Base-by-base conservation (phyloP, 2,113 vertebrate genomes). In the Pimephales promelas region DNA sequence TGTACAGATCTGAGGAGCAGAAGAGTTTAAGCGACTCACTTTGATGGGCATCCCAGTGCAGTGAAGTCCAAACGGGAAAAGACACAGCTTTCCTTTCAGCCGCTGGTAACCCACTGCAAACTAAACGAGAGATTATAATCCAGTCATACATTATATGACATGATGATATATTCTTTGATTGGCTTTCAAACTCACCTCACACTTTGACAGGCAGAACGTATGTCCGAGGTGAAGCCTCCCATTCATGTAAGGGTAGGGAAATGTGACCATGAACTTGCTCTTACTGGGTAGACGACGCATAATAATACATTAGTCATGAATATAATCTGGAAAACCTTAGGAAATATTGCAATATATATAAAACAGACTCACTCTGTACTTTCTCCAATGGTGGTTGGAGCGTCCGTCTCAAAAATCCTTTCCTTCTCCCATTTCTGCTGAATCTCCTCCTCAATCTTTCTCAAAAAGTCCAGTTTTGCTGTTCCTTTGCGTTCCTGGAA, bases 21-120 rank as follows among this genome's bases (percentile, higher is more conserved):
- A 45, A 24, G 9, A 26, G 45, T 47, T 59, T 16, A 68, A 62
- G 31, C 59, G 47, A 87, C 95, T 92, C 88, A 99, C 98, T 95
- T 99, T 99, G 90, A 99, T 98, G 5, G 98, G 98, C 98, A 99
- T 99, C 82, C 98, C 98, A 40, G 98, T 99, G 88, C 98, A 99
- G 90, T 99, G 98, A 2, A 99, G 92, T 9, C 97, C 98, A 43
- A 99, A 99, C 0, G 98, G 98, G 84, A 98, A 99, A 56, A 99
- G 92, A 83, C 98, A 99, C 26, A 14, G 92, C 89, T 94, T 98
- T 68, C 98, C 98, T 92, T 97, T 98, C 79, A 99, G 82, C 81
- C 95, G 93, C 91, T 99, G 98, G 88, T 95, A 99, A 10, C 98
- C 98, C 34, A 97, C 83, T 56, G 91, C 93, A 78, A 99, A 99